These are phyloP conservation scores for Hypanus sabinus DNA, from an alignment of 2,113 vertebrate genomes.

Conservation along the genomic window DNA sequence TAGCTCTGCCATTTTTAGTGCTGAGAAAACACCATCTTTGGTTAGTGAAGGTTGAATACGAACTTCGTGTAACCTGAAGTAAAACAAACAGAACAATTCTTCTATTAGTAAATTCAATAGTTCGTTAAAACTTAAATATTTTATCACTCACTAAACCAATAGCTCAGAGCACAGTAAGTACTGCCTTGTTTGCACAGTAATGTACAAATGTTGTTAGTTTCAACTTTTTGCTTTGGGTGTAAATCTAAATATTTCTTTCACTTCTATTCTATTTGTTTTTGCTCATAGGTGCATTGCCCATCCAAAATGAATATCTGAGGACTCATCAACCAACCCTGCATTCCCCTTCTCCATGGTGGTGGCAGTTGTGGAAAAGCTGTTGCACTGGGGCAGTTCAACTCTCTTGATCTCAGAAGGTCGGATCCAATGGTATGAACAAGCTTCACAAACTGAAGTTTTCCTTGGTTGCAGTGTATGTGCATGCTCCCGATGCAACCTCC, in stretches of 20 bases:
- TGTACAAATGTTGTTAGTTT: background rate
- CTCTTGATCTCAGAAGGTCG: no score
- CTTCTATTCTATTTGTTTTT: background rate
- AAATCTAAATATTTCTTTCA: background rate
- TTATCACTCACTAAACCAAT: background rate
- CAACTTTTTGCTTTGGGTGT: background rate
- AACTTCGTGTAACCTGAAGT: conserved; percentile 85
- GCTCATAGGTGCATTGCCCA: background rate
- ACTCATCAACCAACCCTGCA: background rate
- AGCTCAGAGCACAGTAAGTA: background rate
- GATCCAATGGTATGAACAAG: no score
- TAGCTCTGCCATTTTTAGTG: conserved; percentile 96
- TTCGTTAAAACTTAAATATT: background rate
- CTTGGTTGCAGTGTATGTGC: no score
- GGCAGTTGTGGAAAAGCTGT: no score
- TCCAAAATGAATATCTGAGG: background rate
- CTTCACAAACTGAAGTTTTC: no score
- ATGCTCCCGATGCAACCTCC: no score
- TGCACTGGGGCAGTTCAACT: no score
- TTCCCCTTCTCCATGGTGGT: no score
- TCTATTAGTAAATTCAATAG: background rate
- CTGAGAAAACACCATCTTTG: conserved; percentile 98
- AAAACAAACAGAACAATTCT: background rate
- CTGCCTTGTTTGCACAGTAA: background rate
- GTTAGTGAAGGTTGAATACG: conserved; percentile 95